A percentile compares a stretch with the other conserved stretches of the same genome.
Evolutionary conservation across 2,888 invertebrate genomes (phyloP).

Genomic region (Drosophila colorata): DNA sequence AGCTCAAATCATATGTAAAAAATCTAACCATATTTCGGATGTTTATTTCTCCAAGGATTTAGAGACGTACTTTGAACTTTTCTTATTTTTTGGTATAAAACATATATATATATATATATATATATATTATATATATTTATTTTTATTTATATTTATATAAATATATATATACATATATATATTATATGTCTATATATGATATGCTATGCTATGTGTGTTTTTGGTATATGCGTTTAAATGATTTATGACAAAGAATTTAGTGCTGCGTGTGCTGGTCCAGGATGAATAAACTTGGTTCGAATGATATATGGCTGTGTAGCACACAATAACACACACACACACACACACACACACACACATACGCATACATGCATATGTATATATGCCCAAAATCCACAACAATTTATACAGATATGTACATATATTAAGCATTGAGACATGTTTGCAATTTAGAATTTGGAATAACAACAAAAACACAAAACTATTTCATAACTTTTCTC

Average conservation of each 20-base stretch:
- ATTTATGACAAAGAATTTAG: slow-evolving; percentile 47
- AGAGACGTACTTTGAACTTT: slow-evolving; percentile 35
- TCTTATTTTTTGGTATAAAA: background rate
- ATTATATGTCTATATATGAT: slow-evolving; percentile 5
- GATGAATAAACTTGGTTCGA: slow-evolving; percentile 26
- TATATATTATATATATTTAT: slow-evolving; percentile 15
- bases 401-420: slow-evolving; percentile 14
- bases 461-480: slow-evolving; percentile 18
- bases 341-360: slow-evolving; percentile 16
- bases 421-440: slow-evolving; percentile 9
- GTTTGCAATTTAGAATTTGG: slow-evolving; percentile 28
- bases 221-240: slow-evolving; percentile 34
- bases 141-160: too few species aligned
- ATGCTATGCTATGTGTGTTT: slow-evolving; percentile 15
- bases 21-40: background rate
- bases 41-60: slow-evolving; percentile 34
- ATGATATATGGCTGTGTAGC: slow-evolving; percentile 27
- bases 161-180: slow-evolving; percentile 14
- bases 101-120: slow-evolving; percentile 13
- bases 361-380: slow-evolving; percentile 19
- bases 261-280: slow-evolving; percentile 39
- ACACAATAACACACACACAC: slow-evolving; percentile 15
- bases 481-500: slow-evolving; percentile 4
- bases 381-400: slow-evolving; percentile 17
- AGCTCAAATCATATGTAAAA: slow-evolving; percentile 18